Base-by-base conservation (phyloP, 2,888 invertebrate genomes). In the Volucella inanis region DNA sequence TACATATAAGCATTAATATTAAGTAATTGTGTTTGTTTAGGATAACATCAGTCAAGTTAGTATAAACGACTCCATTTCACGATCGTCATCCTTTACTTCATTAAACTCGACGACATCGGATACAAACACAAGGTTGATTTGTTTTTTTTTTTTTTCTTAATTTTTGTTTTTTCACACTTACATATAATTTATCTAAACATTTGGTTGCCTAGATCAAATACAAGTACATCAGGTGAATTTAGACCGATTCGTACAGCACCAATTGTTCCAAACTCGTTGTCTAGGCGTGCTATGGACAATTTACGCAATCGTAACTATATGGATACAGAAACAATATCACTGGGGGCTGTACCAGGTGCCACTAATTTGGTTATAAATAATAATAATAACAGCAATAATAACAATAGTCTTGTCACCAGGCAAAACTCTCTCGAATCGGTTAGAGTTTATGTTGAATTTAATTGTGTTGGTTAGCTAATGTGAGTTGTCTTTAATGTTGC, bases 11-110 rank as follows among this genome's bases (percentile, higher is more conserved):
- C 54, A 68, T 68, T 67, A 64, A 74, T 38, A 45, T 68, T 64
- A 12, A 49, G 43, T 79, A 54, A 70, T 62, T 61, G 31, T 76
- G 45, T 55, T 87, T 68, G 79, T 79, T 62, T 88, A 90, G 90
- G 90, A 89, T 87, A 82, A 87, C 88, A 87, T 87, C 88, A 89
- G 89, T 88, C 88, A 87, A 64, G 78, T 76, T 87, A 90, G 88
- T 84, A 9, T 88, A 87, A 89, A 89, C 77, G 90, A 88, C 87
- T 87, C 87, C 85, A 88, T 88, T 87, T 88, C 89, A 88, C 87
- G 87, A 76, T 87, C 88, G 11, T 62, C 76, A 80, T 88, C 89
- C 87, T 83, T 88, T 87, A 87, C 87, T 79, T 87, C 88, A 54
- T 86, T 88, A 76, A 87, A 87, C 57, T 86, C 86, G 8, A 45